phyloP scores from a whole-genome alignment of 1,140 invertebrate genomes.

The Nymphalis io region DNA sequence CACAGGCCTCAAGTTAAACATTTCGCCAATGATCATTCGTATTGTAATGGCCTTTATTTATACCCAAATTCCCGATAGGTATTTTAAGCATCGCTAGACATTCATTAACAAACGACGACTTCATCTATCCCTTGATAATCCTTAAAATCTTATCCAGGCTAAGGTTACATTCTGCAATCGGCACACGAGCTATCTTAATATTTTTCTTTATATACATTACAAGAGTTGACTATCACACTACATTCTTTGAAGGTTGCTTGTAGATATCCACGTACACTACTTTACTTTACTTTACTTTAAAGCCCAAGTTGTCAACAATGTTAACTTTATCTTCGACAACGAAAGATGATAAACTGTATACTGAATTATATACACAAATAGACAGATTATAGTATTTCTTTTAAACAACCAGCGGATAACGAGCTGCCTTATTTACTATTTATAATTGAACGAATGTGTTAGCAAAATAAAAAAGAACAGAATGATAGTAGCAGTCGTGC shows the following conservation, averaged over 20 bases:
- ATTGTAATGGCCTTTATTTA: constrained; percentile 53
- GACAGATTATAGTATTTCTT: no score
- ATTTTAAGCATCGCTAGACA: constrained; percentile 39
- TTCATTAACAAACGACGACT: constrained; percentile 29
- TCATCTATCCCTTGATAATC: not conserved
- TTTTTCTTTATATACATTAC: not conserved
- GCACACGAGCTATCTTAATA: not conserved
- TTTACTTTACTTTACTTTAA: no score
- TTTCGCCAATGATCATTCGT: constrained; percentile 61
- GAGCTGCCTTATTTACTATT: not conserved
- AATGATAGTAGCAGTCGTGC: not conserved
- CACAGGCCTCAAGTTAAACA: constrained; percentile 66
- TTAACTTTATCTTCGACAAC: not conserved
- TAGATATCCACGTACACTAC: no score
- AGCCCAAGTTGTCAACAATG: no score
- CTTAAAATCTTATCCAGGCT: not conserved
- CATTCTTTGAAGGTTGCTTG: no score
- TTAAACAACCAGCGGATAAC: not conserved
- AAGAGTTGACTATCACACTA: no score
- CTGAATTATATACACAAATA: no score
- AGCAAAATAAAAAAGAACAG: not conserved
- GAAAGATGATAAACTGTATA: no score
- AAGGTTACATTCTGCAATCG: not conserved
- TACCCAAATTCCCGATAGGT: constrained; percentile 32
- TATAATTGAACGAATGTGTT: not conserved